Base-by-base conservation (phyloP, 2,888 invertebrate species). In the Anthrax anthrax region DNA sequence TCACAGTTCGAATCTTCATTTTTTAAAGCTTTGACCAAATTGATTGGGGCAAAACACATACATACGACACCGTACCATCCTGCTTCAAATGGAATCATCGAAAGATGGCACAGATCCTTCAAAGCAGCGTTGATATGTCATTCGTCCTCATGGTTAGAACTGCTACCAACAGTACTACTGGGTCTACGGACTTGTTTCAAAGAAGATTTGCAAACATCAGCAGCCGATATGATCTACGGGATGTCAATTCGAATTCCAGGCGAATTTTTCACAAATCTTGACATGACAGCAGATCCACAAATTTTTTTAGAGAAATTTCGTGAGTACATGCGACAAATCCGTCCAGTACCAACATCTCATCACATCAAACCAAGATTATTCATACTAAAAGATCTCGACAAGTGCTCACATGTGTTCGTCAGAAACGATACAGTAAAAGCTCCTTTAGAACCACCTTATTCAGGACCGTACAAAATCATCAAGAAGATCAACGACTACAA, bases 21-120 rank as follows among this genome's bases (percentile, higher is more conserved):
- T 13, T 48, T 48, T 18, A 18, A 34, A 9, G 23, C 19, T 8
- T 29, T 50, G 8, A 27, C 39, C 4, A 36, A 42, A 18, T 3
- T 44, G 6, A 17, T 50, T 4, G 50, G 50, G 2, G 16, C 37
- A 4, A 34, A 43, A 2, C 37, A 18, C 3, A 46, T 37, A 2
- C 38, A 42, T 13, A 48, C 45, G 9, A 48, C 48, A 3, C 36
- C 50, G 2, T 50, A 47, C 16, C 45, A 47, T 23, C 46, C 50
- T 9, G 39, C 42, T 14, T 42, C 50, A n/a, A 50, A 45, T 36
- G 50, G 46, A 3, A 17, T 47, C 5, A 37, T 47, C 4, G 65
- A 70, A 50, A 51, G 65, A 5, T 60, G 62, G 46, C 69, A 70
- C 50, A 53, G 68, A 2, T 57, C 58, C 9, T 50, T 69, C 43